Evolutionary conservation across 2,797 vertebrate genomes (phyloP).

Genomic region (Buphagus erythrorhynchus): DNA sequence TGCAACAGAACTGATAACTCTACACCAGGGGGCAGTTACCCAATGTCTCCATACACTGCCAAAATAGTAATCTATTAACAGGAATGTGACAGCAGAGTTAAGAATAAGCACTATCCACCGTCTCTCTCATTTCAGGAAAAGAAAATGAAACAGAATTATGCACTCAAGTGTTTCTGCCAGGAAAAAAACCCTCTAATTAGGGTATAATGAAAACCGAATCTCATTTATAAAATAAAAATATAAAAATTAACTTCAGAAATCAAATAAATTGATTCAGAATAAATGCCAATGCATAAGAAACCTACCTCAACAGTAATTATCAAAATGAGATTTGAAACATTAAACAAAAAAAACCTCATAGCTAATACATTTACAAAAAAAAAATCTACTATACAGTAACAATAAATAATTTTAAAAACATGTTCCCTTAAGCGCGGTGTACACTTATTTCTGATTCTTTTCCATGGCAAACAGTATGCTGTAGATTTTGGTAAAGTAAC

Average conservation of each 20-base stretch:
- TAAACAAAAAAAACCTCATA: slow-evolving; percentile 49
- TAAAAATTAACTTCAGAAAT: slow-evolving; percentile 72
- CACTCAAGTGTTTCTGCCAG: slow-evolving; percentile 47
- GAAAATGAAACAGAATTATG: slow-evolving; percentile 52
- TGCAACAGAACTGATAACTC: neutral
- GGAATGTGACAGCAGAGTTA: neutral
- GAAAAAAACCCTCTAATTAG: slow-evolving; percentile 66
- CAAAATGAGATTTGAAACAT: slow-evolving; percentile 65
- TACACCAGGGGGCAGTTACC: neutral
- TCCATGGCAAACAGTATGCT: slow-evolving; percentile 69
- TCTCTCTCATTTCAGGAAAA: neutral
- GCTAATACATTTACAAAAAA: slow-evolving; percentile 68
- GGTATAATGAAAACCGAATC: slow-evolving; percentile 54
- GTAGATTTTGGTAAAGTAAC: slow-evolving; percentile 74
- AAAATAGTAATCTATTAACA: neutral
- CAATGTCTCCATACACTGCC: neutral
- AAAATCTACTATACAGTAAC: slow-evolving; percentile 56
- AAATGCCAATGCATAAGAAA: slow-evolving; percentile 58
- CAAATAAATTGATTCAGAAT: slow-evolving; percentile 67
- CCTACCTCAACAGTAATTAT: slow-evolving; percentile 41
- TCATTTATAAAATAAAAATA: slow-evolving; percentile 71
- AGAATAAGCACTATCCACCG: neutral
- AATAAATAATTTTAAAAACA: slow-evolving; percentile 77
- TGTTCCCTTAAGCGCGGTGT: slow-evolving; percentile 73
- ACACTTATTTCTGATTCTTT: slow-evolving; percentile 61